phyloP scores from a whole-genome alignment of 2,113 vertebrate species.

The Seriola rivoliana region DNA sequence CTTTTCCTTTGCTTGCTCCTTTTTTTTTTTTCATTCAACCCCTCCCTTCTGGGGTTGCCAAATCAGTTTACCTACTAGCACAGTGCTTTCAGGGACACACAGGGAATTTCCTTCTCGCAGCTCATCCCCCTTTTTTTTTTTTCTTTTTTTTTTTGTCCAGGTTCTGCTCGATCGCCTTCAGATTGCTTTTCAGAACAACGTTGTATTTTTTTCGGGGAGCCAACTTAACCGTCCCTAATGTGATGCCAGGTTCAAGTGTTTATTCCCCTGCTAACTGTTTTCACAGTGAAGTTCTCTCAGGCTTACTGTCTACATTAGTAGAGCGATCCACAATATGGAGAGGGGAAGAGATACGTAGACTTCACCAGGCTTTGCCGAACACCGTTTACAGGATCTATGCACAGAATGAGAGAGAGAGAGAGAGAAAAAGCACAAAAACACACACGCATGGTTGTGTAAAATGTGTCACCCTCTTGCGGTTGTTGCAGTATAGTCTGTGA shows the following conservation, averaged over 20 bases:
- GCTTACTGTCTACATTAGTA: constrained; percentile 9
- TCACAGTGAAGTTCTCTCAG: constrained; percentile 76
- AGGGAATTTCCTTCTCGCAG: constrained; percentile 40
- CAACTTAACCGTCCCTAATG: constrained; percentile 32
- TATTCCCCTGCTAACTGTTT: constrained; percentile 67
- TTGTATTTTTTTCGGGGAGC: constrained; percentile 26
- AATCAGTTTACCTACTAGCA: constrained; percentile 52
- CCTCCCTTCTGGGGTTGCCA: constrained; percentile 25
- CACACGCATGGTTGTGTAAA: constrained; percentile 42
- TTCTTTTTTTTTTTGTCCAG: not conserved
- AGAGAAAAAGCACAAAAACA: constrained; percentile 37
- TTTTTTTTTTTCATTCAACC: constrained; percentile 22
- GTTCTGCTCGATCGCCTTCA: constrained; percentile 42
- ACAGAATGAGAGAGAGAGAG: constrained; percentile 35
- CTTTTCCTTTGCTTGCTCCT: constrained; percentile 37
- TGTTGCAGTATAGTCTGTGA: constrained; percentile 19
- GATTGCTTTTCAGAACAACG: constrained; percentile 41
- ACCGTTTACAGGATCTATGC: constrained; percentile 40
- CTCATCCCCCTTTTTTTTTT: not conserved
- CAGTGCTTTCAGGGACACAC: constrained; percentile 32
- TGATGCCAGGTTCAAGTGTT: constrained; percentile 44
- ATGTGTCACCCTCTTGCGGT: constrained; percentile 34
- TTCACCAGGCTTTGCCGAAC: constrained; percentile 34
- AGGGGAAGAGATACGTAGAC: constrained; percentile 29
- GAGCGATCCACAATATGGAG: constrained; percentile 25